Base-by-base conservation (phyloP, 2,888 invertebrate genomes). In the Hirtodrosophila confusa region DNA sequence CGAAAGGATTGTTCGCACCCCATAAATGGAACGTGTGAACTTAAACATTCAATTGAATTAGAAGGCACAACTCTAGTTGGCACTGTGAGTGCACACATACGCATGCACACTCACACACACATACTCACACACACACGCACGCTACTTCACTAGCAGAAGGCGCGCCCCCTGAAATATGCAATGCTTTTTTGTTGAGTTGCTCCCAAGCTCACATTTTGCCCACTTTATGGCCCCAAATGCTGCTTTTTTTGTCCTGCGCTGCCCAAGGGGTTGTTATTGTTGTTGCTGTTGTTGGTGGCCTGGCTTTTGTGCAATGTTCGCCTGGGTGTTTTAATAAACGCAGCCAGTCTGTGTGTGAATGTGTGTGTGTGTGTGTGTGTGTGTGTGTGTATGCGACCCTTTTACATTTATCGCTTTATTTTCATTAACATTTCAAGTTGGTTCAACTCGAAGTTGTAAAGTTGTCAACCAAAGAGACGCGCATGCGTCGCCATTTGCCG, bases 371-470 rank as follows among this genome's bases (percentile, higher is more conserved):
- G 17, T 56, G 37, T 47, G 50, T 50, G 41, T 41, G 33, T 45
- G 48, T 24, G 55, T 45, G 58, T 35, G 53, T 65, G 41, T 57
- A 55, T 23, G 50, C 43, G 74, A 60, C 66, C 66, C 64, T 60
- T 66, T 64, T 31, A 44, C 64, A 48, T 58, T 78, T 80, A 78
- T 61, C 65, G 54, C 77, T 82, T 86, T 79, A 86, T 79, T 88
- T 84, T 86, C 86, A 84, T 86, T 84, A 84, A 86, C 86, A 86
- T 83, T 77, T 75, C 66, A 77, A 83, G 86, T 86, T 77, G 66
- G 41, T 68, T 72, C 64, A 65, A 61, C 54, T 65, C 60, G 50
- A 56, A 51, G 53, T 57, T 61, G 77, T 71, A 69, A 78, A 67
- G 66, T 53, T 75, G 58, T 48, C 53, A 62, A 61, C 53, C 43